phyloP scores from a whole-genome alignment of 92 coral and sea anemone species.

The Pocillopora grandis region DNA sequence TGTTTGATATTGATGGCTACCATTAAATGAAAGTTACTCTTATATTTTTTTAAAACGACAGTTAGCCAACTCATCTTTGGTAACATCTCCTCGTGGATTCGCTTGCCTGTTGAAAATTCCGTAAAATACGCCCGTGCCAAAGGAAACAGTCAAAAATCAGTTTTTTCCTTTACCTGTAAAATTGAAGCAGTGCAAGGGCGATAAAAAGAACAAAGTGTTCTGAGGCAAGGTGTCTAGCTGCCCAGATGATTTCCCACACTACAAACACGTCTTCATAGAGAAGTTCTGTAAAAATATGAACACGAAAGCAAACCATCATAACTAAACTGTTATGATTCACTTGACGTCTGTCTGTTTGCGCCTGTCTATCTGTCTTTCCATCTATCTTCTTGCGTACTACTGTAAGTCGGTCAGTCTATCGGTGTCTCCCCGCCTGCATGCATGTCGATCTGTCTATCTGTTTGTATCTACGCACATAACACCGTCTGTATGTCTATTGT shows the following conservation, averaged over 20 bases:
- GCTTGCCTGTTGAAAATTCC: background rate
- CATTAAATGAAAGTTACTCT: too few species aligned
- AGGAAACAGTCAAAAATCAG: background rate
- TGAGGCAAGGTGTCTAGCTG: conserved; percentile 86
- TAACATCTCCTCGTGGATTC: too few species aligned
- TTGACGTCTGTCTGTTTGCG: too few species aligned
- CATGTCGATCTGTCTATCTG: background rate
- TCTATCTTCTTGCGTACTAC: too few species aligned
- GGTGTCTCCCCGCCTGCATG: background rate
- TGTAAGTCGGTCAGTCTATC: too few species aligned
- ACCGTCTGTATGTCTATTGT: too few species aligned
- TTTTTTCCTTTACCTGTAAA: conserved; percentile 72
- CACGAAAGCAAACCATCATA: background rate
- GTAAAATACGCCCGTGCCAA: background rate
- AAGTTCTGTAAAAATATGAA: conserved; percentile 57
- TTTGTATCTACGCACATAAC: too few species aligned
- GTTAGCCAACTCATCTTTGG: background rate
- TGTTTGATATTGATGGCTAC: too few species aligned
- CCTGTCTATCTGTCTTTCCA: too few species aligned
- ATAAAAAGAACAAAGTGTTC: conserved; percentile 98
- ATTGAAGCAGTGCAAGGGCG: conserved; percentile 92
- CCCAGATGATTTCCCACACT: conserved; percentile 99
- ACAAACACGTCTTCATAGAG: conserved; percentile 89
- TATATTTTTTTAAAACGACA: too few species aligned
- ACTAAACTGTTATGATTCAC: too few species aligned